These are phyloP conservation scores for Clepsis dumicolana DNA, from an alignment of 2,888 invertebrate genomes.

Conservation along the genomic window DNA sequence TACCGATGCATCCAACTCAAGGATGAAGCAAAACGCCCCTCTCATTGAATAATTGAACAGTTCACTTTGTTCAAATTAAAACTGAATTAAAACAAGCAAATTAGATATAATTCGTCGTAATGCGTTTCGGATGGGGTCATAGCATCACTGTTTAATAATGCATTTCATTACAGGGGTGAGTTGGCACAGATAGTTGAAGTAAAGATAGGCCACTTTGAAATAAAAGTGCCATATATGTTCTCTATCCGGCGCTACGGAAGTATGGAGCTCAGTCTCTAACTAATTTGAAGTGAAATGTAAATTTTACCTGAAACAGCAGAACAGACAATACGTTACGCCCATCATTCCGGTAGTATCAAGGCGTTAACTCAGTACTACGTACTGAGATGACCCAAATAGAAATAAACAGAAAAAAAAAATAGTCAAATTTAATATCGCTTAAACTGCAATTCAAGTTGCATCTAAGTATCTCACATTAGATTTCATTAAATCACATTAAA, in stretches of 20 bases:
- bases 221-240: slow-evolving; percentile 5
- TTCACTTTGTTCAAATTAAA: slow-evolving; percentile 81
- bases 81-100: slow-evolving; percentile 83
- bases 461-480: no score
- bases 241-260: not conserved
- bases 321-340: no score
- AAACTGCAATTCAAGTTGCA: no score
- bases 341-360: no score
- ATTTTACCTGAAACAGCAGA: no score
- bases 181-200: slow-evolving; percentile 39
- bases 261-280: no score
- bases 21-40: slow-evolving; percentile 39
- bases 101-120: slow-evolving; percentile 76
- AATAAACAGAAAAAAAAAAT: no score
- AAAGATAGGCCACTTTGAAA: slow-evolving; percentile 36
- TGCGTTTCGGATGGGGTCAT: slow-evolving; percentile 80
- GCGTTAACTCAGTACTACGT: no score
- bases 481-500: no score
- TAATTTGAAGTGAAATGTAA: no score
- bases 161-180: slow-evolving; percentile 63
- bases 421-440: no score
- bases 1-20: slow-evolving; percentile 32
- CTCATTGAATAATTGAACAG: slow-evolving; percentile 76
- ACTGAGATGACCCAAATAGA: no score
- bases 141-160: slow-evolving; percentile 79